A percentile compares a stretch with the other conserved stretches of the same genome.
Conservation (phyloP, 2,888 invertebrate species). For the Geophilus truncorum region DNA sequence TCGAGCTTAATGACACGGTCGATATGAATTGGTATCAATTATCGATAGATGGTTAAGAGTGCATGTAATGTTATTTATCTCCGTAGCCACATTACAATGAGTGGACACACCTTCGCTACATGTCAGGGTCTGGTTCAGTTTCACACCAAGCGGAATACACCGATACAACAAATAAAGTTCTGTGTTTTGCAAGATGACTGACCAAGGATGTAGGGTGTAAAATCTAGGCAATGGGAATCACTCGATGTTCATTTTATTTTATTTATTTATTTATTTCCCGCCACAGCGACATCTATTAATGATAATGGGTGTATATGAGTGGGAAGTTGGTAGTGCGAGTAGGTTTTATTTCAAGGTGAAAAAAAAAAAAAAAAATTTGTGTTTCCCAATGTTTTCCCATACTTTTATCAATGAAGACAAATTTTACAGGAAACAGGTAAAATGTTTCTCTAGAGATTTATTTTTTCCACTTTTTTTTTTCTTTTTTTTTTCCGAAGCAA, state of each 20-base stretch:
- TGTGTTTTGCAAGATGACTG: conserved; percentile 6
- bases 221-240: not conserved
- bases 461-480: not conserved
- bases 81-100: conserved; percentile 5
- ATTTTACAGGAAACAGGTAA: conserved; percentile 13
- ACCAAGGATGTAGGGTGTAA: not conserved
- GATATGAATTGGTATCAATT: conserved; percentile 9
- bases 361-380: too few species aligned
- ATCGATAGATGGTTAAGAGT: conserved; percentile 27
- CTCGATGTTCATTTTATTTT: not conserved
- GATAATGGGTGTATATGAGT: too few species aligned
- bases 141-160: conserved; percentile 18
- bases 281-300: too few species aligned
- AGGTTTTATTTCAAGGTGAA: not conserved
- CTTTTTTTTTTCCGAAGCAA: not conserved
- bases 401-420: not conserved
- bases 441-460: not conserved
- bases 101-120: conserved; percentile 21
- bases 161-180: conserved; percentile 20
- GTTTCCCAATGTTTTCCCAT: not conserved
- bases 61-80: conserved; percentile 27
- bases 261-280: too few species aligned
- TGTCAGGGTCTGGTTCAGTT: conserved; percentile 27
- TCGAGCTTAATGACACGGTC: not conserved
- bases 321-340: too few species aligned